A percentile compares a stretch with the other conserved stretches of the same genome.
Conservation (phyloP, 2,797 vertebrate genomes). For the Falco cherrug region DNA sequence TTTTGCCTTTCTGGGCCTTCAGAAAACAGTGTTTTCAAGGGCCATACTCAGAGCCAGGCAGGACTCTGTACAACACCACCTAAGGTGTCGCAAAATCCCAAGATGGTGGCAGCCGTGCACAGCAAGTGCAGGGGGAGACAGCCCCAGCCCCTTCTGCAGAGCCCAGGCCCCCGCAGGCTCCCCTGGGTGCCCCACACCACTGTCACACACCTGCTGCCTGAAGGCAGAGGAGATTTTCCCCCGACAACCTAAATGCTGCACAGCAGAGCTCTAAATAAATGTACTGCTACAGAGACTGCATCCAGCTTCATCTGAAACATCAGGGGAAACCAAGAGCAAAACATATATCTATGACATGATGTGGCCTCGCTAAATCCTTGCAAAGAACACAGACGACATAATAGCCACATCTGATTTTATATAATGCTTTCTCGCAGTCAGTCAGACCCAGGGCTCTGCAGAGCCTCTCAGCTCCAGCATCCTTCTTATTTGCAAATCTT, state of each 20-base stretch:
- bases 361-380: neutral
- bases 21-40: neutral
- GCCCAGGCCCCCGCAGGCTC: accelerated
- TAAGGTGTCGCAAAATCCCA: neutral
- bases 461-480: neutral
- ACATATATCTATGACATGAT: accelerated
- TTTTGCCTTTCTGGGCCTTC: neutral
- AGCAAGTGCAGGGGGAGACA: neutral
- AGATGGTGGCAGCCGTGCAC: neutral
- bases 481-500: neutral
- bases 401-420: neutral
- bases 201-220: neutral
- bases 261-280: neutral
- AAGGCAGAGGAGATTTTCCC: neutral
- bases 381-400: neutral
- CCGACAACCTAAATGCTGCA: neutral
- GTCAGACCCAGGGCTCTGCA: neutral
- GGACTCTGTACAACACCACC: accelerated
- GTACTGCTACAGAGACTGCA: accelerated
- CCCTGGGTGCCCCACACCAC: neutral
- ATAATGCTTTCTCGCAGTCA: neutral
- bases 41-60: neutral
- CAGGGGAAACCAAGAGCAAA: neutral
- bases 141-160: neutral
- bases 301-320: accelerated